phyloP scores from a whole-genome alignment of 2,797 vertebrate species.

The Sebastes dallii region DNA sequence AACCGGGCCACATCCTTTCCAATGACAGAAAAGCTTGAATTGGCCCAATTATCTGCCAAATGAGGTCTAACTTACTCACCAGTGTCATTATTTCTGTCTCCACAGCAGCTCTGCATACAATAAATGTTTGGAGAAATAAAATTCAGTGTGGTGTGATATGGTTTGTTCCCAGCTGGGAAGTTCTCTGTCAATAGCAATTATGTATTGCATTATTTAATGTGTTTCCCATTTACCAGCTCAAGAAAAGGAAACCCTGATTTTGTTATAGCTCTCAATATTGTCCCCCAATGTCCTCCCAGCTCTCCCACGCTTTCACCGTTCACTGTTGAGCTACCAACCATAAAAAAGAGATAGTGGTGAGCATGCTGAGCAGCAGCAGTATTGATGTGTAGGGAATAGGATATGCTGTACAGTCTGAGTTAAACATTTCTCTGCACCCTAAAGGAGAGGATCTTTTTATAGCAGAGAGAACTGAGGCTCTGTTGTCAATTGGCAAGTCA shows the following conservation, averaged over 20 bases:
- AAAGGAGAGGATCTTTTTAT: slow-evolving; percentile 11
- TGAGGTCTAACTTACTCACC: neutral
- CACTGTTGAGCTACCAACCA: neutral
- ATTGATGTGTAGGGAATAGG: slow-evolving; percentile 7
- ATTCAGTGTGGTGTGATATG: neutral
- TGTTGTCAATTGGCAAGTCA: neutral
- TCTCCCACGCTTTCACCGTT: neutral
- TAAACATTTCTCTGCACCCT: slow-evolving; percentile 4
- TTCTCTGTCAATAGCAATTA: neutral
- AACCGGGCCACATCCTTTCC: neutral
- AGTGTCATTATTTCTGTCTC: slow-evolving; percentile 1
- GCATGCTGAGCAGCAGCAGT: neutral
- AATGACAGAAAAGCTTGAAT: neutral
- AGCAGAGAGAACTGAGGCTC: neutral
- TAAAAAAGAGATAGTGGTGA: neutral
- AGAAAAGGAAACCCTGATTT: neutral
- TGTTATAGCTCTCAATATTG: neutral
- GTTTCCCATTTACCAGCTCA: slow-evolving; percentile 12
- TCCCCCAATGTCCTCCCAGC: neutral
- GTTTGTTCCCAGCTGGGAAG: neutral
- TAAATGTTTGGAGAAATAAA: neutral
- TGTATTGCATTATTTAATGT: neutral
- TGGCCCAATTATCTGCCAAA: neutral
- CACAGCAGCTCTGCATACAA: slow-evolving; percentile 1
- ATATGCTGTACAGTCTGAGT: slow-evolving; percentile 5